These are phyloP conservation scores for Maniola hyperantus DNA, from an alignment of 2,888 invertebrate species.

Conservation along the genomic window DNA sequence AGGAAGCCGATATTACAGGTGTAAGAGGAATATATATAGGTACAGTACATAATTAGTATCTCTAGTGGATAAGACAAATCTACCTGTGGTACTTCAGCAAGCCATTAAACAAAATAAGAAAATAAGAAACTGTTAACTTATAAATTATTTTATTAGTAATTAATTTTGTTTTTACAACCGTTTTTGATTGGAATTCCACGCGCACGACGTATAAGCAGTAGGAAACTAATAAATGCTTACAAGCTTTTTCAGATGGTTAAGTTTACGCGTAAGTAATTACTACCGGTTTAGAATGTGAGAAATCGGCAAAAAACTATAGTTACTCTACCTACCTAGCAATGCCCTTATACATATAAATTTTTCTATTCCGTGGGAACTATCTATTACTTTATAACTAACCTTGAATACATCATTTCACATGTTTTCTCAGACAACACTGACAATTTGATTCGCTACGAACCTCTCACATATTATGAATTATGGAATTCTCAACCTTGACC, in stretches of 20 bases:
- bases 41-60: too few species aligned
- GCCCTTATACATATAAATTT: background rate
- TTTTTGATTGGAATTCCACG: background rate
- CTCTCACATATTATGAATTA: slow-evolving; percentile 26
- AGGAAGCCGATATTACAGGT: too few species aligned
- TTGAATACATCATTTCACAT: slow-evolving; percentile 13
- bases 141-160: background rate
- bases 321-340: background rate
- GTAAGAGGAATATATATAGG: too few species aligned
- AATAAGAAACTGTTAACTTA: too few species aligned
- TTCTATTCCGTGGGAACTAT: slow-evolving; percentile 12
- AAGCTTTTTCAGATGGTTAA: slow-evolving; percentile 1
- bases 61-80: too few species aligned
- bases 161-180: background rate
- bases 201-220: background rate
- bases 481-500: slow-evolving; percentile 43
- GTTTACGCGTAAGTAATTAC: background rate
- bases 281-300: slow-evolving; percentile 3
- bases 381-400: background rate
- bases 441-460: slow-evolving; percentile 27
- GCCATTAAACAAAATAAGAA: too few species aligned
- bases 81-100: too few species aligned
- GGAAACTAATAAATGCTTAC: background rate
- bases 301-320: slow-evolving; percentile 5
- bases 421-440: slow-evolving; percentile 28